phyloP scores from a whole-genome alignment of 1,140 invertebrate genomes.

The Idris sp. region DNA sequence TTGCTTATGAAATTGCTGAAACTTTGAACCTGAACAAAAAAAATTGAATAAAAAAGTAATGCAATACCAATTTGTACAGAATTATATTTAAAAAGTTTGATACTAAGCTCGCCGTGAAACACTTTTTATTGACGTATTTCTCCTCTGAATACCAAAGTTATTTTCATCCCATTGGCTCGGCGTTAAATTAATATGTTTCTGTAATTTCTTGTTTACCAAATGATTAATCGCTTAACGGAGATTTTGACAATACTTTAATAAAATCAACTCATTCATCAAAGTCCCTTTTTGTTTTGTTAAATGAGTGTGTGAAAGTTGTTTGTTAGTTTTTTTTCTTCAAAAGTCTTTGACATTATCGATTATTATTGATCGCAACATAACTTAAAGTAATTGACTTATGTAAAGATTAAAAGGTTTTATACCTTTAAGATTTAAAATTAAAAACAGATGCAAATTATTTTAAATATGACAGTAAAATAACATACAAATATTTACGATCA shows the following conservation, averaged over 20 bases:
- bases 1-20: too few relatives aligned
- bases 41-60: neutral
- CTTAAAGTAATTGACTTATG: slow-evolving; percentile 34
- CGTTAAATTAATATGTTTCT: slow-evolving; percentile 43
- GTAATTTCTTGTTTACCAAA: slow-evolving; percentile 50
- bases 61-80: too few relatives aligned
- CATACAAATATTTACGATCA: too few relatives aligned
- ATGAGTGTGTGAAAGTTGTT: slow-evolving; percentile 35
- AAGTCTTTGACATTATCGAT: slow-evolving; percentile 47
- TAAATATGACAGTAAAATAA: too few relatives aligned
- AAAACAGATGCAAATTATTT: too few relatives aligned
- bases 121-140: slow-evolving; percentile 15
- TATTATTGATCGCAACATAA: slow-evolving; percentile 20
- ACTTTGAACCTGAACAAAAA: too few relatives aligned
- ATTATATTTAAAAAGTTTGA: slow-evolving; percentile 11
- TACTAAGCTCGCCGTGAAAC: slow-evolving; percentile 8
- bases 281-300: slow-evolving; percentile 39
- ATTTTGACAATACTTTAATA: slow-evolving; percentile 36
- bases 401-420: too few relatives aligned
- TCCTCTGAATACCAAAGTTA: slow-evolving; percentile 16
- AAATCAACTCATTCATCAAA: too few relatives aligned
- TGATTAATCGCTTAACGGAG: slow-evolving; percentile 57
- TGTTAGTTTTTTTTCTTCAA: slow-evolving; percentile 22
- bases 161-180: slow-evolving; percentile 27
- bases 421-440: too few relatives aligned